phyloP scores from a whole-genome alignment of 2,113 vertebrate species.

The Oriolus oriolus region DNA sequence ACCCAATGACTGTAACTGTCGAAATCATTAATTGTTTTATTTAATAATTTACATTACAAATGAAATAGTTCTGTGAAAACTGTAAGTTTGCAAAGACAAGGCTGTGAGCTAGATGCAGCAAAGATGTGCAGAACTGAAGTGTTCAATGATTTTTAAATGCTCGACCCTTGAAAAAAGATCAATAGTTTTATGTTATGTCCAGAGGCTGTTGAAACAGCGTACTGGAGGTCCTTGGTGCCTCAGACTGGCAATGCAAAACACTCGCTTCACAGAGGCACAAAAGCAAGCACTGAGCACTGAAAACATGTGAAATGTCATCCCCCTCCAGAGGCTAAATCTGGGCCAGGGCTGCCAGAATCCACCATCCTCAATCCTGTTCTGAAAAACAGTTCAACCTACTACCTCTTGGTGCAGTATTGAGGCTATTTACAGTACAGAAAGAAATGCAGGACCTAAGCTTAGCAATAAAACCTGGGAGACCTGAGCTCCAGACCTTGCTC shows the following conservation, averaged over 20 bases:
- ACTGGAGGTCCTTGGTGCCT: background rate
- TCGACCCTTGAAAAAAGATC: background rate
- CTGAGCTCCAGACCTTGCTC: background rate
- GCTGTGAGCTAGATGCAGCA: background rate
- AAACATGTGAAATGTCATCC: background rate
- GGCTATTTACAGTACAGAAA: background rate
- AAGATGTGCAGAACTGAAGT: background rate
- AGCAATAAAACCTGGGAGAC: background rate
- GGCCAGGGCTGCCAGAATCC: background rate
- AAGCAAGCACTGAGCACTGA: background rate
- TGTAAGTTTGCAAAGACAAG: background rate
- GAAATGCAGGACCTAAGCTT: background rate
- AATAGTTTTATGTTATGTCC: background rate
- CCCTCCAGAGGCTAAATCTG: background rate
- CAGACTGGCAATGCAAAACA: background rate
- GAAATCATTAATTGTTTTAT: background rate
- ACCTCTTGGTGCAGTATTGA: background rate
- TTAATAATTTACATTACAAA: background rate
- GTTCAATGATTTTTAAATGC: background rate
- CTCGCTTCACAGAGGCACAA: fast-evolving
- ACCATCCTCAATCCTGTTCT: background rate
- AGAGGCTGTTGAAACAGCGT: fast-evolving
- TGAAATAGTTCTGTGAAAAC: background rate
- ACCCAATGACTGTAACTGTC: background rate
- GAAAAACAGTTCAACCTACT: background rate